These are phyloP conservation scores for Pseudomyrmex gracilis DNA, from an alignment of 1,140 invertebrate genomes.

Conservation along the genomic window DNA sequence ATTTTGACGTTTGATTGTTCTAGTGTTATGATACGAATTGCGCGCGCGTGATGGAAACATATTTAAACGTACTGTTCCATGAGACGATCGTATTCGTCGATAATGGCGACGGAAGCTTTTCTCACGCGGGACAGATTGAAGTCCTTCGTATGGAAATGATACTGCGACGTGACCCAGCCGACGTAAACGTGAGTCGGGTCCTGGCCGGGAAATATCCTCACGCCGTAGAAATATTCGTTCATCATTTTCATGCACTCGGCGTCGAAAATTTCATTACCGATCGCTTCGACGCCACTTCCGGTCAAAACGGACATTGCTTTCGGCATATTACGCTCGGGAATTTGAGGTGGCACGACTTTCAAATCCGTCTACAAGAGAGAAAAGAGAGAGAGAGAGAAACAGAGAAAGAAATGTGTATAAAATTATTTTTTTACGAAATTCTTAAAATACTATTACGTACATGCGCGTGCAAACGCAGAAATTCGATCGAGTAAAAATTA, in stretches of 20 bases:
- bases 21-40: conserved; percentile 9
- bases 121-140: conserved; percentile 96
- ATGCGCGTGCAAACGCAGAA: neutral
- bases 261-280: conserved; percentile 94
- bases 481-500: neutral
- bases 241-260: conserved; percentile 95
- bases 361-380: conserved; percentile 86
- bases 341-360: conserved; percentile 88
- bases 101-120: conserved; percentile 93
- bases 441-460: neutral
- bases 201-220: conserved; percentile 96
- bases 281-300: conserved; percentile 89
- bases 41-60: neutral
- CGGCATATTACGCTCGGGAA: conserved; percentile 89
- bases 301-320: conserved; percentile 91
- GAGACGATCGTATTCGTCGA: conserved; percentile 91
- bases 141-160: conserved; percentile 94
- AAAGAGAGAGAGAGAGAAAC: neutral
- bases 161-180: conserved; percentile 99
- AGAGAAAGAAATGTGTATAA: neutral
- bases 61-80: conserved; percentile 88
- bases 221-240: conserved; percentile 99
- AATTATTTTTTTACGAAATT: neutral
- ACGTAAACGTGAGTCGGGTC: conserved; percentile 98
- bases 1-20: too few relatives aligned